phyloP scores from a whole-genome alignment of 2,797 vertebrate species.

The Arnoldichthys spilopterus region DNA sequence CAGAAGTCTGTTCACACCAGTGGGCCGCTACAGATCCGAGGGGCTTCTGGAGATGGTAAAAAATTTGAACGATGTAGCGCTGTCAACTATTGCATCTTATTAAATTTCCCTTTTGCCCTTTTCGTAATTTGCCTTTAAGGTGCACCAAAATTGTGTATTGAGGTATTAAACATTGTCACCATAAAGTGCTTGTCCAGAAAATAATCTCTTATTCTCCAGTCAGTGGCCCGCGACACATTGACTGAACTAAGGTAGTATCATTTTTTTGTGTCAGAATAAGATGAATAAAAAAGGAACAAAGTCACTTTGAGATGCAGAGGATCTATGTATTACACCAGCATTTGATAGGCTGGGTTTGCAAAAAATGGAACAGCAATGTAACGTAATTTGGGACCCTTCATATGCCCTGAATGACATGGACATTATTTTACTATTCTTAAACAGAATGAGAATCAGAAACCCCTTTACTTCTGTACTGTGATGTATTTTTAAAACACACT shows the following conservation, averaged over 20 bases:
- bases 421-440: too few relatives aligned
- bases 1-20: constrained; percentile 69
- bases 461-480: too few relatives aligned
- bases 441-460: too few relatives aligned
- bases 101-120: neutral
- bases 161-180: neutral
- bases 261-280: neutral
- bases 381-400: too few relatives aligned
- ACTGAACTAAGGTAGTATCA: too few relatives aligned
- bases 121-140: too few relatives aligned
- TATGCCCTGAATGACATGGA: too few relatives aligned
- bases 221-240: neutral
- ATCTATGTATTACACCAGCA: neutral
- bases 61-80: neutral
- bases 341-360: neutral
- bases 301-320: neutral
- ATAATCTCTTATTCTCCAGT: neutral
- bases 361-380: too few relatives aligned
- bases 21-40: constrained; percentile 73
- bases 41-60: constrained; percentile 77
- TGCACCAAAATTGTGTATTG: neutral
- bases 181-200: neutral
- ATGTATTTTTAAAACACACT: too few relatives aligned
- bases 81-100: neutral
- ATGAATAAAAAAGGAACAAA: neutral